Conservation (phyloP, 1,140 invertebrate genomes). For the Drosophila parabipectinata region DNA sequence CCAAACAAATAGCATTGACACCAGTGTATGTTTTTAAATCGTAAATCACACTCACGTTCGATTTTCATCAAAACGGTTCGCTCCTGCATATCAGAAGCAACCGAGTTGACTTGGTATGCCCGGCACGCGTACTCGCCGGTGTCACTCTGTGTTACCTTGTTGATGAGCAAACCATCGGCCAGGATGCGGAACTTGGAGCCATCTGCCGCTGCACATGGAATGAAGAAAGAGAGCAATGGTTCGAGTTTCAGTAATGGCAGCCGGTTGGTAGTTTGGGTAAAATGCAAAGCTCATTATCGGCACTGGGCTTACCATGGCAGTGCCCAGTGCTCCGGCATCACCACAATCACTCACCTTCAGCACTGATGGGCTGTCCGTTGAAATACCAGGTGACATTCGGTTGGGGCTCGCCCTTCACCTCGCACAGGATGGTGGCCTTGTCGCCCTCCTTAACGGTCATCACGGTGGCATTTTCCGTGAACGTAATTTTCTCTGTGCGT, state of each 20-base stretch:
- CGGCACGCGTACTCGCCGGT: conserved; percentile 85
- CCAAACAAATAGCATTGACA: neutral
- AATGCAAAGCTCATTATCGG: conserved; percentile 65
- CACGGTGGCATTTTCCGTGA: conserved; percentile 84
- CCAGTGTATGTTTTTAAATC: conserved; percentile 59
- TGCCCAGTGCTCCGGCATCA: neutral
- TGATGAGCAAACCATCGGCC: conserved; percentile 85
- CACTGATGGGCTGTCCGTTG: conserved; percentile 81
- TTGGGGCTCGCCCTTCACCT: conserved; percentile 85
- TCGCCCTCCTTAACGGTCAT: conserved; percentile 84
- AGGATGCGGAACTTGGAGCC: conserved; percentile 81
- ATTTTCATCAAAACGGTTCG: conserved; percentile 85
- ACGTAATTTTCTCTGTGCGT: conserved; percentile 84
- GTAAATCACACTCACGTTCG: conserved; percentile 85
- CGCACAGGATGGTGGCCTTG: conserved; percentile 84
- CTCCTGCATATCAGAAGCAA: conserved; percentile 84
- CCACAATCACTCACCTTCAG: conserved; percentile 63
- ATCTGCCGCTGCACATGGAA: conserved; percentile 52
- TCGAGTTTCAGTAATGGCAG: conserved; percentile 3
- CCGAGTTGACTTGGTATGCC: conserved; percentile 85
- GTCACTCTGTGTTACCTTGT: conserved; percentile 85
- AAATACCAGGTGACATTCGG: conserved; percentile 85
- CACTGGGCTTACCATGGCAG: neutral
- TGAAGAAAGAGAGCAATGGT: conserved; percentile 10
- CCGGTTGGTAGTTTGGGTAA: conserved; percentile 1